Base-by-base conservation (phyloP, 2,113 vertebrate species). In the Tiliqua scincoides region DNA sequence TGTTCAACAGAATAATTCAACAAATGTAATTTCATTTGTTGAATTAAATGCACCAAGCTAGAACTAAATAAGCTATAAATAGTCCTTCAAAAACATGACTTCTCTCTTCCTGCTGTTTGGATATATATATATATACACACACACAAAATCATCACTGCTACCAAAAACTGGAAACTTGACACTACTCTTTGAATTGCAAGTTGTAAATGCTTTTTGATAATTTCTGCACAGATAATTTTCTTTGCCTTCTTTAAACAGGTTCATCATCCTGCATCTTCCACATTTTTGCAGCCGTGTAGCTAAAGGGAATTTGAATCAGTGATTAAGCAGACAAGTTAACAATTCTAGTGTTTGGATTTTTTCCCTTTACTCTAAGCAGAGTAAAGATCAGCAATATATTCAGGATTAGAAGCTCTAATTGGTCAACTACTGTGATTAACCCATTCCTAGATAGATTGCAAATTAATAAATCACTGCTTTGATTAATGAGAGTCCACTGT, bases 1-100 rank as follows among this genome's bases (percentile, higher is more conserved):
- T 82, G 94, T 94, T 85, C 37, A 79, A 88, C 89, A 84, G 84
- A 93, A 87, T 79, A n/a, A n/a, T n/a, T n/a, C n/a, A n/a, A n/a
- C n/a, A n/a, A n/a, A n/a, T n/a, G n/a, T n/a, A n/a, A n/a, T 90
- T 63, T 79, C 79, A 32, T 79, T 91, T 62, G 1, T 82, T 77
- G 80, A 95, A 95, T 91, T 86, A 81, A 89, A 85, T 86, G 15
- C 37, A 17, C n/a, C 37, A 83, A 81, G 67, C 85, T 78, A 71
- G 82, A 89, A 85, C 27, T n/a, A 85, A 93, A 85, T 83, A 40
- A 73, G 21, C 18, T 68, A 83, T 72, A 65, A 90, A 75, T 48
- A 85, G 82, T 0, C 18, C 77, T n/a, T 30, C 23, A 35, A 62
- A 52, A 52, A 3, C 40, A 0, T 30, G 77, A 12, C 70, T 92